Conservation (phyloP, 2,113 vertebrate species). For the Gopherus evgoodei region DNA sequence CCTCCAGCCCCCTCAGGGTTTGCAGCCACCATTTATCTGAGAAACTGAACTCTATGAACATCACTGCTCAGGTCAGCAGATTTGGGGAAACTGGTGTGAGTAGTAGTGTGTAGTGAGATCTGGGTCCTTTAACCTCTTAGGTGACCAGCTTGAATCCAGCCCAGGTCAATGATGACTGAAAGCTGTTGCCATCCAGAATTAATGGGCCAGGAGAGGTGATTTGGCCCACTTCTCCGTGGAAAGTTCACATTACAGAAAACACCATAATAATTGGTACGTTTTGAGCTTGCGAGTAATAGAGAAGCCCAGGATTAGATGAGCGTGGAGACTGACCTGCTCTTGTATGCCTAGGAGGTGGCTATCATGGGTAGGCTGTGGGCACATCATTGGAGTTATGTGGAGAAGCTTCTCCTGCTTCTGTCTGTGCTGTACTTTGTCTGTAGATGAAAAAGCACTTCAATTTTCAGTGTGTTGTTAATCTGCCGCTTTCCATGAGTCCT, state of each 20-base stretch:
- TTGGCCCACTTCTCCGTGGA: neutral
- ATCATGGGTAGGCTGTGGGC: neutral
- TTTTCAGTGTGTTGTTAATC: neutral
- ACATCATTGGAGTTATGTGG: rapidly evolving
- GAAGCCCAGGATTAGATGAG: neutral
- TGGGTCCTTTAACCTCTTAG: neutral
- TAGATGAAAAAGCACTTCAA: neutral
- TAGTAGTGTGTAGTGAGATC: neutral
- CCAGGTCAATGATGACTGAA: neutral
- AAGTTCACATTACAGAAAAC: neutral
- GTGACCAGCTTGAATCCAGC: neutral
- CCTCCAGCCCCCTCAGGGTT: neutral
- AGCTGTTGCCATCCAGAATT: neutral
- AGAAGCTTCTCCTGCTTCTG: neutral
- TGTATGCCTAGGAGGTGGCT: rapidly evolving
- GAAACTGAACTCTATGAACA: rapidly evolving
- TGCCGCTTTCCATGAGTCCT: neutral
- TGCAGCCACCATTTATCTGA: rapidly evolving
- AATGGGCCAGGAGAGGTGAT: neutral
- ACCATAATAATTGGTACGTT: neutral
- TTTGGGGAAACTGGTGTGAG: neutral
- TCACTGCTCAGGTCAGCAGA: neutral
- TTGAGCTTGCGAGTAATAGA: neutral
- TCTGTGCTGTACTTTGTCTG: rapidly evolving
- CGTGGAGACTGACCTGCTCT: rapidly evolving